Evolutionary conservation across 1,140 invertebrate genomes (phyloP), one percentile per base, ranked within the genome.

Genomic region (Conopomorpha cramerella): DNA sequence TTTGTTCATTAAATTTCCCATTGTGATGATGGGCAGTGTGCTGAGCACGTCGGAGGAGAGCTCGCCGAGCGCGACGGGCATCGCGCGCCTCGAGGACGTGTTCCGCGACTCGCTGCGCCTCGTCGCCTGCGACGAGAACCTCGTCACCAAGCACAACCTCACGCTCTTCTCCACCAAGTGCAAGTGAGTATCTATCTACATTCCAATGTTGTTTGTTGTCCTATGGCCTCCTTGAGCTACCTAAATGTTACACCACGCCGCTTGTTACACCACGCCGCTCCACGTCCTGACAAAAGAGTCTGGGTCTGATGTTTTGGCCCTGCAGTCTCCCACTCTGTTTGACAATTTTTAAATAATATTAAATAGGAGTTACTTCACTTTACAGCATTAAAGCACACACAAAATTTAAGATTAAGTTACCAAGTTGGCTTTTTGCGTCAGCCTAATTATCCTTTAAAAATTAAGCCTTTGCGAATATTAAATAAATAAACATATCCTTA

Each of bases 151-250:
- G 25, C 39, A 45, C n/a, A 46, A 49, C 17, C 23, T 61, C 7
- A 45, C 36, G 19, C 16, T 51, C 23, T 61, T 61, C 34, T 51
- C 48, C 18, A 43, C 30, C 7, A 55, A 55, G 16, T 53, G 46
- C 46, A 52, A 54, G 57, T 60, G 38, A n/a, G 41, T 33, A 8
- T 11, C 12, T 19, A 2, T 19, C 0, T 26, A 32, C 2, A 26
- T 17, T 16, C 0, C 3, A 16, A 25, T 23, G 10, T 23, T 23
- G 4, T 6, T 23, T 10, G 10, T 23, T 23, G 19, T 23, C n/a
- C n/a, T n/a, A n/a, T n/a, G n/a, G n/a, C n/a, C n/a, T n/a, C n/a
- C n/a, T n/a, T n/a, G n/a, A n/a, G n/a, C n/a, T n/a, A n/a, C n/a
- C n/a, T n/a, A n/a, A n/a, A n/a, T n/a, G n/a, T n/a, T n/a, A n/a